Percentiles rank a stretch among this genome's conserved stretches.
These are phyloP conservation scores for Pipa parva DNA, from an alignment of 2,113 vertebrate genomes.

Conservation along the genomic window DNA sequence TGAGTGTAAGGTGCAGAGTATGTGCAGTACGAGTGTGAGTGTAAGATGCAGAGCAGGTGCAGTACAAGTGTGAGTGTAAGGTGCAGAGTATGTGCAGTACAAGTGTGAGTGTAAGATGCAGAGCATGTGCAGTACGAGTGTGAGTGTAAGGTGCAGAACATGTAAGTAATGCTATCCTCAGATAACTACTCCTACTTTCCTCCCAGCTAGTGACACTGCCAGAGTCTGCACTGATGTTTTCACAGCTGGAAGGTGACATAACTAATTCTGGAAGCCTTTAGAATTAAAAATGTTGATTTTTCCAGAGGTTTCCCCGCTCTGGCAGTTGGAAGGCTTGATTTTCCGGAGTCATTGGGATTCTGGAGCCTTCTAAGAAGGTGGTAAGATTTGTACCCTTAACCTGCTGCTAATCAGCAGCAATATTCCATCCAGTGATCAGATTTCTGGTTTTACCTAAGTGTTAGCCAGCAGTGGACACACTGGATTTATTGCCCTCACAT, in stretches of 20 bases:
- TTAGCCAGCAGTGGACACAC: too few species aligned
- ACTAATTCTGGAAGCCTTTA: conserved; percentile 38
- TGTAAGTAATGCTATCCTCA: too few species aligned
- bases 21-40: too few species aligned
- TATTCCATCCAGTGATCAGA: neutral
- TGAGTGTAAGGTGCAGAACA: too few species aligned
- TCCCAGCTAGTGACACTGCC: conserved; percentile 15
- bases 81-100: too few species aligned
- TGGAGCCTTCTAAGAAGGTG: neutral
- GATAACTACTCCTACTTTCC: conserved; percentile 6
- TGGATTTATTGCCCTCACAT: too few species aligned
- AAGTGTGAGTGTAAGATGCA: too few species aligned
- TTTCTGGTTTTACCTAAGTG: neutral
- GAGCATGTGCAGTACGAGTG: too few species aligned
- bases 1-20: too few species aligned
- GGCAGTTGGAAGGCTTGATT: neutral
- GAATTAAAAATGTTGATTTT: conserved; percentile 38
- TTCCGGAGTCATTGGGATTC: neutral
- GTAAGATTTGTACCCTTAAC: neutral
- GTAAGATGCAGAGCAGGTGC: too few species aligned
- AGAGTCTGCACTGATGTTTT: conserved; percentile 24
- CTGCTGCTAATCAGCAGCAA: neutral
- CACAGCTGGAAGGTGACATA: conserved; percentile 39
- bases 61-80: too few species aligned
- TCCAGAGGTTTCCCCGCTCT: conserved; percentile 30